These are phyloP conservation scores for Metallyticus violacea DNA, from an alignment of 2,888 invertebrate species.

Conservation along the genomic window DNA sequence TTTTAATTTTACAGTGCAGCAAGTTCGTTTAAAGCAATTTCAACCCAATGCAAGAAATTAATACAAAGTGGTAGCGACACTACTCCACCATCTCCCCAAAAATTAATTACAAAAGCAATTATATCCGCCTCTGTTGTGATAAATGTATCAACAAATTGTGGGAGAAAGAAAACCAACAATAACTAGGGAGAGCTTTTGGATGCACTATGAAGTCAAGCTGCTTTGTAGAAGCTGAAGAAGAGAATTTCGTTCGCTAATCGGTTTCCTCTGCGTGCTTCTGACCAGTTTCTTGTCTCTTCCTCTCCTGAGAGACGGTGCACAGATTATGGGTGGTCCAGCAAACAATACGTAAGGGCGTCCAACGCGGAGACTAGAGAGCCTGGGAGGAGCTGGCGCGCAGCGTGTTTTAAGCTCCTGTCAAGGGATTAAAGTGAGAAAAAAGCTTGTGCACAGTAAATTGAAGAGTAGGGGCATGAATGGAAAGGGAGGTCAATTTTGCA, in stretches of 20 bases:
- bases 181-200: too few species aligned
- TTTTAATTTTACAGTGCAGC: too few species aligned
- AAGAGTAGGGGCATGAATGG: background rate
- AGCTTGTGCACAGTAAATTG: conserved; percentile 15
- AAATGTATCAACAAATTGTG: too few species aligned
- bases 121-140: too few species aligned
- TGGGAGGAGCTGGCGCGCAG: background rate
- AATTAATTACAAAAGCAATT: too few species aligned
- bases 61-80: too few species aligned
- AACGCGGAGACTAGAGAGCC: background rate
- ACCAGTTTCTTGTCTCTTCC: background rate
- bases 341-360: background rate
- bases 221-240: background rate
- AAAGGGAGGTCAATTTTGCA: background rate
- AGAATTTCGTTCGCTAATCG: background rate
- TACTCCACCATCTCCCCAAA: too few species aligned
- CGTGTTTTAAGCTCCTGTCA: conserved; percentile 16
- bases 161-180: too few species aligned
- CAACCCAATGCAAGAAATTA: too few species aligned
- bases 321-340: background rate
- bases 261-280: background rate
- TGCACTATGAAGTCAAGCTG: too few species aligned
- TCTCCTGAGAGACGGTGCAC: background rate
- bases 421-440: conserved; percentile 6
- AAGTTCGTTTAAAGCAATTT: too few species aligned